Evolutionary conservation across 2,888 invertebrate genomes (phyloP).

Genomic region (Xestoiulus laeticollis): DNA sequence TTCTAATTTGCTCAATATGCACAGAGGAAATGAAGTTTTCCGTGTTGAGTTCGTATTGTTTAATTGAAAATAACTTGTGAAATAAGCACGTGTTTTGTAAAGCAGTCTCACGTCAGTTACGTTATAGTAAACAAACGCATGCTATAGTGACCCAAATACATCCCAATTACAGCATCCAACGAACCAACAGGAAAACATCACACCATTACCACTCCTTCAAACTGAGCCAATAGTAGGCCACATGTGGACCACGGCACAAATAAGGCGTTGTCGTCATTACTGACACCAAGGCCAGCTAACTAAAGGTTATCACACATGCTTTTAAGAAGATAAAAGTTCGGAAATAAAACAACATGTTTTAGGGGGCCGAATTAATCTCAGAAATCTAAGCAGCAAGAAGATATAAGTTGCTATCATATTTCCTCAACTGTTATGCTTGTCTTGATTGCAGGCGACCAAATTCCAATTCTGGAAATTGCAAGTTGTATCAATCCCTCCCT

Average conservation of each 20-base stretch:
- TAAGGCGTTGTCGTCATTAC: not conserved
- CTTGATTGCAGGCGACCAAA: too few species aligned
- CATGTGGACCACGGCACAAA: constrained; percentile 11
- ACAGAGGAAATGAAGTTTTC: not conserved
- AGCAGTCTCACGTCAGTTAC: not conserved
- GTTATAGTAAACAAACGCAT: not conserved
- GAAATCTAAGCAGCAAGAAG: not conserved
- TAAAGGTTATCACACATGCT: not conserved
- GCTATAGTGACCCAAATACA: constrained; percentile 35
- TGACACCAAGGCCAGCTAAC: constrained; percentile 42
- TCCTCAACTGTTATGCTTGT: not conserved
- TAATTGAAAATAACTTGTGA: not conserved
- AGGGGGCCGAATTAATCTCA: not conserved
- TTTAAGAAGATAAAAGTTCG: not conserved
- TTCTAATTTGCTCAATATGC: not conserved
- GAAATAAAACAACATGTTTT: not conserved
- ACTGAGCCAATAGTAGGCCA: not conserved
- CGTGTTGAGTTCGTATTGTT: not conserved
- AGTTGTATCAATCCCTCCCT: too few species aligned
- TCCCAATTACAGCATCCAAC: not conserved
- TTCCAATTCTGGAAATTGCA: too few species aligned
- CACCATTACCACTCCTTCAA: constrained; percentile 47
- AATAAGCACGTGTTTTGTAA: not conserved
- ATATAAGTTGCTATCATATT: not conserved
- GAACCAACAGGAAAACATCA: constrained; percentile 44